Evolutionary conservation across 2,113 vertebrate species (phyloP), one percentile per base, ranked within the genome.

Genomic region (Choloepus hoffmanni): DNA sequence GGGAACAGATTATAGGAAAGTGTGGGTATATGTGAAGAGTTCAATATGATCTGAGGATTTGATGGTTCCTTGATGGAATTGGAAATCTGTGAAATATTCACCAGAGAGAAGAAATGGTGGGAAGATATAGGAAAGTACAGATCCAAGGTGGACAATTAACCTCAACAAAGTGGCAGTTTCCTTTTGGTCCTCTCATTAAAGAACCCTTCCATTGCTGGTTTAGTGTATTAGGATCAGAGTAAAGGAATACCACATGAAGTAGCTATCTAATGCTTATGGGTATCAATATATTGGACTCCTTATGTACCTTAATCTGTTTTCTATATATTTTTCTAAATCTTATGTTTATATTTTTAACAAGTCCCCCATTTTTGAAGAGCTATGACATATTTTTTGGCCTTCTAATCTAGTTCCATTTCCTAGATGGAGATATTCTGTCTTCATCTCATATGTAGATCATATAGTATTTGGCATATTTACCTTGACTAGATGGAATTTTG

Each of bases 401-500:
- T 94, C 40, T 79, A 92, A 85, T 79, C 12, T 50, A 68, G 65
- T 53, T 86, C 16, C 53, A 58, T 77, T 76, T 85, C 53, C 67
- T 86, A 11, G 13, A 33, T 85, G 45, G 62, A 82, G 23, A 23
- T 76, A 62, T 18, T 28, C 70, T 13, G 58, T 62, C 67, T 92
- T 70, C 21, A 18, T 84, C 15, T 79, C 15, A 13, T 81, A 28
- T 65, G 9, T 60, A 40, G n/a, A 2, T 70, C 7, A 13, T 62
- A 24, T 14, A 87, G 5, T 5, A 62, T 76, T 88, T 90, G 33
- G 2, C 11, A 94, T 7, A 62, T 78, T 94, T 78, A 19, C 18
- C 26, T 67, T 73, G 77, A 73, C n/a, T 76, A 92, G 14, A 9
- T 95, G 16, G 73, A 79, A 45, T 88, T 93, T 90, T 89, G 24